Evolutionary conservation across 2,113 vertebrate species (phyloP), one percentile per base, ranked within the genome.

Genomic region (Bubo bubo): DNA sequence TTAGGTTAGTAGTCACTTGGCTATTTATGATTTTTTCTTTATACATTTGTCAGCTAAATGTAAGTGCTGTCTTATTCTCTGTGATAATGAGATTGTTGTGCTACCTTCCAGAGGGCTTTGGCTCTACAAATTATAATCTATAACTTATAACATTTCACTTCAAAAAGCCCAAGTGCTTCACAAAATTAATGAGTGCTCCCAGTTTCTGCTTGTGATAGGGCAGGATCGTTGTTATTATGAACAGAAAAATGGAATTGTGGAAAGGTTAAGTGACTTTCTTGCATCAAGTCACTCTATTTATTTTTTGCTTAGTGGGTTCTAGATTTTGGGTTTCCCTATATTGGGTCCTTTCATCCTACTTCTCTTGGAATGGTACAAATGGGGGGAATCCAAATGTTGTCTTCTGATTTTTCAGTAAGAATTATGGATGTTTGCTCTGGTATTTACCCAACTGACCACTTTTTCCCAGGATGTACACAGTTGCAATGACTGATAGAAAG

Each of bases 81-180:
- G 50, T 86, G 58, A 83, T 62, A 88, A 93, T 50, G 41, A 92
- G 34, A 66, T 76, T 83, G 45, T 86, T 92, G 26, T 70, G 59
- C 45, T 88, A 37, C 20, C 30, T 93, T 92, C 59, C 68, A 86
- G 50, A 0, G 3, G 52, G 47, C 21, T 88, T 88, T 86, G 37
- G 47, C 15, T 71, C 37, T 86, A 63, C 52, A 75, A 81, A 80
- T 88, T 53, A 41, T 66, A 52, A 86, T 93, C 41, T 80, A 4
- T 89, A 81, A 89, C 14, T 88, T 96, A 63, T 71, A 81, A 67
- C 6, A 39, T 91, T 91, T 89, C 68, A 72, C 28, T 93, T 89
- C 0, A 53, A 47, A 77, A 96, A 89, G 28, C 34, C 26, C 34
- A 86, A 93, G 28, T 91, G 60, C 59, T 75, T 93, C 93, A 52